Evolutionary conservation across 2,888 invertebrate species (phyloP), one percentile per base, ranked within the genome.

Genomic region (Lamproptera curius): DNA sequence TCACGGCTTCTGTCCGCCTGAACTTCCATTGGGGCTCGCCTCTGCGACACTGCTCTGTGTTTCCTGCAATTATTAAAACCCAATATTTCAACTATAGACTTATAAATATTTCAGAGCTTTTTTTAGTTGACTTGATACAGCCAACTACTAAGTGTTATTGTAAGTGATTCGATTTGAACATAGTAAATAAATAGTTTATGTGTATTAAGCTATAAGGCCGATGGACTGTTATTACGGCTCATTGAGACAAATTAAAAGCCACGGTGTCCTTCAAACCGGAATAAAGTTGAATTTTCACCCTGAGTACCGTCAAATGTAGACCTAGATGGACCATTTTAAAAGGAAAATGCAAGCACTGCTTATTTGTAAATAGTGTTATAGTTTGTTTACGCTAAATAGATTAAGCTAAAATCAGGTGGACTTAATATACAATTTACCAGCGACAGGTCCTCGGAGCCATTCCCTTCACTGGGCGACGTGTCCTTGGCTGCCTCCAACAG

Each of bases 401-500:
- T n/a, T n/a, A n/a, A n/a, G n/a, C n/a, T n/a, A n/a, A n/a, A n/a
- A n/a, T n/a, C n/a, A n/a, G n/a, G n/a, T n/a, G n/a, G n/a, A n/a
- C n/a, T 28, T 10, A 9, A 28, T 28, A 2, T 10, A 10, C 10
- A 28, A 28, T 28, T 10, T 28, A 54, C 76, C 71, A 42, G 89
- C 48, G 90, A 67, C 6, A 9, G 6, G 33, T 90, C 90, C 57
- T 90, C 90, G 16, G 90, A 88, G 47, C 90, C 90, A 61, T 90
- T 88, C 10, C 90, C 89, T 31, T 78, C 82, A 11, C 90, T 87
- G 39, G 73, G 35, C 0, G 70, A 56, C 1, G 66, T 61, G 0
- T 74, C 61, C 0, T 71, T 54, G 1, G 79, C 62, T 0, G 76
- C 75, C 17, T 83, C 88, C 23, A 89, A 61, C 33, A 92, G 72